Conservation (phyloP, 2,797 vertebrate species). For the Enteromius radiatus region DNA sequence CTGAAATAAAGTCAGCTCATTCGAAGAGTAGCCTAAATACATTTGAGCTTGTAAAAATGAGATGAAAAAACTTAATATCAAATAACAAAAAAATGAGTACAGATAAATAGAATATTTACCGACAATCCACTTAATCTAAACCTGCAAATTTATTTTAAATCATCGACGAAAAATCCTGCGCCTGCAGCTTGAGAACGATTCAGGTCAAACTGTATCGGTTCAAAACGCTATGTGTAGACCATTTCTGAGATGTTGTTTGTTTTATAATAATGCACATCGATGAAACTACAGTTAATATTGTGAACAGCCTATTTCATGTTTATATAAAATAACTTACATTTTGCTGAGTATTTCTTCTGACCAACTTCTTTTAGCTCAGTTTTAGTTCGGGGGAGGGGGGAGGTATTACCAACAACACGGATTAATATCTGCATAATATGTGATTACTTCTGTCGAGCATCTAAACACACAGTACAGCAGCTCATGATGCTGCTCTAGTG, state of each 20-base stretch:
- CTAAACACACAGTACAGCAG: background rate
- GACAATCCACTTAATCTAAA: background rate
- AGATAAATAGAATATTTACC: background rate
- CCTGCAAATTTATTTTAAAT: background rate
- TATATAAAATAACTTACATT: too few relatives aligned
- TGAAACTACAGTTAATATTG: background rate
- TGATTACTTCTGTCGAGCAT: conserved; percentile 10
- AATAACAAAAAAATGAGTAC: background rate
- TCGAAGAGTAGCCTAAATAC: too few relatives aligned
- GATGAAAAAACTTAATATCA: background rate
- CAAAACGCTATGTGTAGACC: too few relatives aligned
- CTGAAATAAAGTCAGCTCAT: too few relatives aligned
- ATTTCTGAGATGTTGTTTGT: background rate
- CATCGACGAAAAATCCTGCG: background rate
- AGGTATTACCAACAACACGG: background rate
- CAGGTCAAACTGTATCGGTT: too few relatives aligned
- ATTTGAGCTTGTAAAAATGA: background rate
- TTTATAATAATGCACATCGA: background rate
- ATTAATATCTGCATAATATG: background rate
- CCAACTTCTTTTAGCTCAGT: background rate
- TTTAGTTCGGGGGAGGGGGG: too few relatives aligned
- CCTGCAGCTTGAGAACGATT: background rate
- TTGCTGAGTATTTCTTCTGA: background rate
- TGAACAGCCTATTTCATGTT: background rate
- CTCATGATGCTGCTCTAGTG: conserved; percentile 35